Evolutionary conservation across 1,140 invertebrate species (phyloP).

Genomic region (Muscidifurax raptorellus): DNA sequence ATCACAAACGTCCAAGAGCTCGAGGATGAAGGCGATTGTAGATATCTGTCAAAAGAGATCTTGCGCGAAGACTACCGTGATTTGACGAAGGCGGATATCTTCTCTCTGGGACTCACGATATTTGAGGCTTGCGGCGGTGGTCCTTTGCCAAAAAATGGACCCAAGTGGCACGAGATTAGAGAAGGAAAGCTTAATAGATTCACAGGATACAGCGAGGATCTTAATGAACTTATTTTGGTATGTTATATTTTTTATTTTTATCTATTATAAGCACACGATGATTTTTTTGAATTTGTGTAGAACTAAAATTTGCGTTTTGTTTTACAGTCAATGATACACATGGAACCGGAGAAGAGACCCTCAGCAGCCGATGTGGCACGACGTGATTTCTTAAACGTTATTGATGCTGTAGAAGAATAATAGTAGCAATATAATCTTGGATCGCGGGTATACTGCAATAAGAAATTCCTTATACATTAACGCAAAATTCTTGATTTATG

Average conservation of each 20-base stretch:
- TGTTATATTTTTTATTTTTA: background rate
- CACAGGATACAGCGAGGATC: conserved; percentile 78
- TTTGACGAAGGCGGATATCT: conserved; percentile 92
- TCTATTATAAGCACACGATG: background rate
- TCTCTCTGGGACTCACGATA: conserved; percentile 88
- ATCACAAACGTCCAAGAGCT: conserved; percentile 82
- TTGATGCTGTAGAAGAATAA: background rate
- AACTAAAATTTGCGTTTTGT: conserved; percentile 47
- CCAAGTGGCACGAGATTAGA: conserved; percentile 88
- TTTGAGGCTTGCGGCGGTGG: conserved; percentile 87
- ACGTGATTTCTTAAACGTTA: conserved; percentile 76
- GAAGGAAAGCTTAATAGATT: conserved; percentile 82
- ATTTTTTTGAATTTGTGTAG: background rate
- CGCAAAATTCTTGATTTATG: no score
- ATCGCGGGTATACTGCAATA: no score
- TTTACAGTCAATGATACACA: conserved; percentile 81
- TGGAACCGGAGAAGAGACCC: conserved; percentile 79
- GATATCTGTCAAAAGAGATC: conserved; percentile 89
- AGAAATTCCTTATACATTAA: no score
- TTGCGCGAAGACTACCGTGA: conserved; percentile 87
- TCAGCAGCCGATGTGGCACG: conserved; percentile 79
- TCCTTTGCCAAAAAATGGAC: conserved; percentile 91
- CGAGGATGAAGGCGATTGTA: conserved; percentile 91
- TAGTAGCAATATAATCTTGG: background rate
- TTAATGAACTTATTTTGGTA: conserved; percentile 78